Conservation (phyloP, 2,113 vertebrate species). For the Murina feae region DNA sequence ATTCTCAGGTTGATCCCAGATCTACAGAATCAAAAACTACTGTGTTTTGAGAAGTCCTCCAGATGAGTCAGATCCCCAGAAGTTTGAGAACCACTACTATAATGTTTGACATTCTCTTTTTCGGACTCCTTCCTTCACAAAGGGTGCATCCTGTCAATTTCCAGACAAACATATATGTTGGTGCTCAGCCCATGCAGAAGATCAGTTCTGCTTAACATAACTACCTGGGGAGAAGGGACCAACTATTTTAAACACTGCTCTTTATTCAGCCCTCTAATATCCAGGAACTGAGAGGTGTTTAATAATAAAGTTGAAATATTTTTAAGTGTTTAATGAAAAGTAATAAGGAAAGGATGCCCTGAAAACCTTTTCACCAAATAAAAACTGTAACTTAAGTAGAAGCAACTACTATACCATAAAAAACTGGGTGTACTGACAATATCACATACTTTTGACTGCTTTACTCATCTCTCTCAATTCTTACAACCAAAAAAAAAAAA, state of each 20-base stretch:
- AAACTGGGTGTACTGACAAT: neutral
- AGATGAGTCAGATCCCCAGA: neutral
- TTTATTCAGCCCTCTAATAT: neutral
- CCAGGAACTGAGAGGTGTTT: neutral
- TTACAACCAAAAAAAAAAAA: conserved; percentile 18
- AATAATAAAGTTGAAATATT: neutral
- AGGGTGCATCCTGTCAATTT: neutral
- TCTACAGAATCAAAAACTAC: neutral
- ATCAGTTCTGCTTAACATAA: neutral
- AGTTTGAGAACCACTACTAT: neutral
- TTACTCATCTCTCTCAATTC: neutral
- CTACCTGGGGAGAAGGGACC: neutral
- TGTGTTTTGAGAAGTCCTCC: neutral
- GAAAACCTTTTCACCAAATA: neutral
- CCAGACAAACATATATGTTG: neutral
- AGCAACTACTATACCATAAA: neutral
- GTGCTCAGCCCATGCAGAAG: neutral
- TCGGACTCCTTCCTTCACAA: neutral
- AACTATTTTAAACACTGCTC: neutral
- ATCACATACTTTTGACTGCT: neutral
- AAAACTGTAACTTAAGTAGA: neutral
- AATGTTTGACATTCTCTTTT: neutral
- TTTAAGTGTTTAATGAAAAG: neutral
- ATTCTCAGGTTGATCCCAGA: neutral
- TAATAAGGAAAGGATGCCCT: neutral